Base-by-base conservation (phyloP, 2,888 invertebrate genomes). In the Antitype chi region DNA sequence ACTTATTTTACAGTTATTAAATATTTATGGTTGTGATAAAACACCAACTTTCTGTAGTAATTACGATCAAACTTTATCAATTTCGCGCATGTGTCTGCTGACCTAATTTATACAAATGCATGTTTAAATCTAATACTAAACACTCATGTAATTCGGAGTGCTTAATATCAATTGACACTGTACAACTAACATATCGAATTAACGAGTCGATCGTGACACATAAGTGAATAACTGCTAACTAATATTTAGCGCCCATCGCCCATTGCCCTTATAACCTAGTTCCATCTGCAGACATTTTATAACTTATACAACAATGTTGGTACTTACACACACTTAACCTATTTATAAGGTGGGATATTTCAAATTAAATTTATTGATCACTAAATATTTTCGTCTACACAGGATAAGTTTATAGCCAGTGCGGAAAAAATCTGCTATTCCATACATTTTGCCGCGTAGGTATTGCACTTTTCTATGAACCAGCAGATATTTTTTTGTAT, bases 211-310 rank as follows among this genome's bases (percentile, higher is more conserved):
- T 32, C 49, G 64, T 71, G 70, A 85, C 85, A 74, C 70, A 62
- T 53, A 68, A 52, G 63, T 60, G 63, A 81, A 68, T 69, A 76
- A 75, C 70, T 85, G 85, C 70, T 71, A 85, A 85, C 75, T 47
- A 70, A 75, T 81, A 82, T 81, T 82, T 76, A 85, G 82, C 70
- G 60, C 63, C 49, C 76, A 64, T 71, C 55, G 47, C 81, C 75
- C 81, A 70, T 80, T 57, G 68, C 70, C 81, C 82, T 69, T 82
- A 20, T 81, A 85, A 81, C 82, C 82, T 71, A 82, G 23, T 84
- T 84, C 15, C 15, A 80, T 15, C 17, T 63, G 20, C n/a, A 32
- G 20, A 80, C 13, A 84, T 53, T 43, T 66, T 60, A 70, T 52
- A 64, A 55, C 43, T n/a, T 17, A 53, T 55, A 80, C 43, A 66